These are phyloP conservation scores for Catharus bicknelli DNA, from an alignment of 2,113 vertebrate genomes.

Conservation along the genomic window DNA sequence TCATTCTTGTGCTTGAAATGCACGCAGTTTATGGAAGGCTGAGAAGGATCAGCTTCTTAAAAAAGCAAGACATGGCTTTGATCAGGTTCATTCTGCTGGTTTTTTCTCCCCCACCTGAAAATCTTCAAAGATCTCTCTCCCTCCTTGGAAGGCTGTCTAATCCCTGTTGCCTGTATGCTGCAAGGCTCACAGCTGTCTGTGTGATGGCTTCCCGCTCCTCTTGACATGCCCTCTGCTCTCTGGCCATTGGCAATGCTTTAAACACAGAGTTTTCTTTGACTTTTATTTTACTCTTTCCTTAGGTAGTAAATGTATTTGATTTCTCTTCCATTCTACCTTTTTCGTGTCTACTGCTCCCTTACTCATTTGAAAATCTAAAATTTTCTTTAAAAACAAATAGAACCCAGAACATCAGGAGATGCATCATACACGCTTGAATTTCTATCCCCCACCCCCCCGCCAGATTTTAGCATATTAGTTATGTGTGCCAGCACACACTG, in stretches of 20 bases:
- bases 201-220: background rate
- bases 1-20: background rate
- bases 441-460: accelerated
- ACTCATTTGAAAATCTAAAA: background rate
- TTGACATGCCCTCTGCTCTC: background rate
- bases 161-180: background rate
- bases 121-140: background rate
- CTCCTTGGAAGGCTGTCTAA: background rate
- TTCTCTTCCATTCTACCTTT: background rate
- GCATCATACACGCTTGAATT: background rate
- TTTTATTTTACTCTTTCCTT: background rate
- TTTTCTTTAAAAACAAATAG: background rate
- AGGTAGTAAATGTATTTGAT: background rate
- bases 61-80: background rate
- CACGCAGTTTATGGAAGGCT: background rate
- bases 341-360: background rate
- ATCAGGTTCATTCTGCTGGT: background rate
- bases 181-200: background rate
- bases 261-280: background rate
- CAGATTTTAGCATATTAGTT: background rate
- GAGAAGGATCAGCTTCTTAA: background rate
- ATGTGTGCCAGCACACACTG: background rate
- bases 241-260: background rate
- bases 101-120: background rate
- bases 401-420: background rate